Evolutionary conservation across 2,888 invertebrate genomes (phyloP), one percentile per base, ranked within the genome.

Genomic region (Lycaena phlaeas): DNA sequence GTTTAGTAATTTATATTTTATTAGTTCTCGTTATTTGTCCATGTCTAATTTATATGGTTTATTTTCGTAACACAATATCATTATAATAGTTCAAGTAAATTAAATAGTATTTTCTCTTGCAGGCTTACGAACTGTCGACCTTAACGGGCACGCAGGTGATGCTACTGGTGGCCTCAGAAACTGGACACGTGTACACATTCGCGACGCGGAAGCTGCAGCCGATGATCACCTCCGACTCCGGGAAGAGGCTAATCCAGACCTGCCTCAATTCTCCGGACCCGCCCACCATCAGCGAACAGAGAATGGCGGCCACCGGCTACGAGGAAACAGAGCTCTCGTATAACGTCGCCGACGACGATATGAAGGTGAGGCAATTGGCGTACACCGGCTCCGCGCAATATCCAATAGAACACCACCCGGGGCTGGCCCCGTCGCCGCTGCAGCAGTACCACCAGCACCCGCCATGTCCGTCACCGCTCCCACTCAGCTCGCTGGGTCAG

Each of bases 141-240:
- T 82, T 99, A 74, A 99, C 99, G 51, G 99, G 99, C 40, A 99
- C 99, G 25, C 98, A 99, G 86, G 98, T 99, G 76, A 99, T 99
- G 98, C 87, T 99, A 61, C 87, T 99, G 68, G 98, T 99, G 53
- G 98, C 98, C 46, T 97, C 96, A 51, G 98, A 98, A 82, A 98
- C 98, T 12, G 98, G 98, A 40, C 99, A 99, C 86, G 99, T 99
- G 64, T 99, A 99, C 87, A 99, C 99, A 49, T 99, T 98, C 86
- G 98, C 99, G 50, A 99, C 99, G 56, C 90, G 97, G 56, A 97
- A 97, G 77, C 89, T 99, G 40, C 97, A 98, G 81, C 99, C 99
- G 54, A 99, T 99, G 98, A 98, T 99, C 76, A 98, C 97, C 36
- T 97, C 97, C 56, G 94, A 95, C 72, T 93, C 94, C 45, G 98